A percentile compares a stretch with the other conserved stretches of the same genome.
phyloP scores from a whole-genome alignment of 2,797 vertebrate genomes.

The Tadarida brasiliensis region DNA sequence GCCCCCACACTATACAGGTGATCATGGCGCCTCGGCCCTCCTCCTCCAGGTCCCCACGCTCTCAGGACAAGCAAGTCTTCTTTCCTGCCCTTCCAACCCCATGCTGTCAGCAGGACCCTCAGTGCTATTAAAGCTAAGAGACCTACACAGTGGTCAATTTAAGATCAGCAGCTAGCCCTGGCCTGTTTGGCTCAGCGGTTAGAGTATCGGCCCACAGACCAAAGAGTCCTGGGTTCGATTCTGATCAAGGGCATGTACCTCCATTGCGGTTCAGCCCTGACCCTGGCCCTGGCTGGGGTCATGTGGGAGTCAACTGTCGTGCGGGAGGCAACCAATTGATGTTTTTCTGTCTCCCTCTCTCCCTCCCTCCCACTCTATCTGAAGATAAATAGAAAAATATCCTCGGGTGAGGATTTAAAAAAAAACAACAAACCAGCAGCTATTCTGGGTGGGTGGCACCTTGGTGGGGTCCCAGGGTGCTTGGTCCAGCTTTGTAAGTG shows the following conservation, averaged over 20 bases:
- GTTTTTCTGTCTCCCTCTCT: no score
- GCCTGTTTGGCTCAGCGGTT: no score
- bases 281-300: neutral
- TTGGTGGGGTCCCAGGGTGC: neutral
- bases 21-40: neutral
- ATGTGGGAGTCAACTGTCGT: no score
- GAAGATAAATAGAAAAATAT: no score
- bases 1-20: neutral
- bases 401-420: no score
- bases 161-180: neutral
- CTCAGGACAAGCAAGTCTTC: neutral
- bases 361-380: no score
- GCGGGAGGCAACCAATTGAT: no score
- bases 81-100: neutral
- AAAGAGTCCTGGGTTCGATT: no score
- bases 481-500: neutral
- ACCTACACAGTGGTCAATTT: neutral
- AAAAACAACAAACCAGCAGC: neutral
- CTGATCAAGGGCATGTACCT: no score
- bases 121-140: neutral
- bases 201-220: no score
- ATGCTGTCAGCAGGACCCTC: neutral
- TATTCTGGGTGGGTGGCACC: neutral
- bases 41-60: neutral
- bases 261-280: no score